Conservation (phyloP, 2,888 invertebrate genomes). For the Thelaira solivaga region DNA sequence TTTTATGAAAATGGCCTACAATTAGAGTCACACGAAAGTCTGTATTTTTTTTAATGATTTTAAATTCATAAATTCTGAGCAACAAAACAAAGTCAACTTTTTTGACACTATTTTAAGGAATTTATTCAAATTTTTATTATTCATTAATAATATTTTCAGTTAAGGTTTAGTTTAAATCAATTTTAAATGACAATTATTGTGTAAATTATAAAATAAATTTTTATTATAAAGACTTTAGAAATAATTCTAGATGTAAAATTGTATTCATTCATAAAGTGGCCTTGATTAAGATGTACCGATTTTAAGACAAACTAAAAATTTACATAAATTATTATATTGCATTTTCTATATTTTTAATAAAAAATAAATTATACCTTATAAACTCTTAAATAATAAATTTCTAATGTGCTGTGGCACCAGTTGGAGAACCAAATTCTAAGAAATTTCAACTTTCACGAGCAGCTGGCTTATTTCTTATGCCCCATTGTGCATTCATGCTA, state of each 20-base stretch:
- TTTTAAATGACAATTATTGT: too few relatives aligned
- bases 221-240: too few relatives aligned
- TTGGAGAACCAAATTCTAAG: conserved; percentile 84
- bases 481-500: conserved; percentile 82
- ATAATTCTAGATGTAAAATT: too few relatives aligned
- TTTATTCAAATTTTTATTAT: conserved; percentile 5
- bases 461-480: conserved; percentile 81
- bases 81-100: too few relatives aligned
- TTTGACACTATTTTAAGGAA: too few relatives aligned
- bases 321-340: not conserved
- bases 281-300: too few relatives aligned
- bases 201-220: too few relatives aligned
- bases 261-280: too few relatives aligned
- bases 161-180: too few relatives aligned
- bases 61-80: too few relatives aligned
- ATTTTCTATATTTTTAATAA: not conserved
- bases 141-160: conserved; percentile 14
- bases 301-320: not conserved
- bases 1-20: too few relatives aligned
- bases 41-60: not conserved
- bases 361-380: conserved; percentile 68
- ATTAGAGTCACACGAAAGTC: too few relatives aligned
- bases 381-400: conserved; percentile 74
- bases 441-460: conserved; percentile 84
- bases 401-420: conserved; percentile 80